Evolutionary conservation across 2,888 invertebrate genomes (phyloP).

Genomic region (Periphyllus acericola): DNA sequence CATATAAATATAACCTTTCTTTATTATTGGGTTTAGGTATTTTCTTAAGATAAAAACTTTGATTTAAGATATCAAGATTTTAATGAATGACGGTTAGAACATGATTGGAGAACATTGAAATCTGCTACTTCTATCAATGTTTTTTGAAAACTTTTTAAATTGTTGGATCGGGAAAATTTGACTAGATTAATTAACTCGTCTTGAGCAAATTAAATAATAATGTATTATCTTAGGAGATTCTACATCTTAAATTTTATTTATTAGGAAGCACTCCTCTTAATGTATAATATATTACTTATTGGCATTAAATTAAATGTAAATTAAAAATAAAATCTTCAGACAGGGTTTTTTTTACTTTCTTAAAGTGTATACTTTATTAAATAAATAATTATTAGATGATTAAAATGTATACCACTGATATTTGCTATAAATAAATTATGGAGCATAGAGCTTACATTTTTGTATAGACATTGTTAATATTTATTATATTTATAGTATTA

Average conservation of each 20-base stretch:
- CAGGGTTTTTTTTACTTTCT: slow-evolving; percentile 47
- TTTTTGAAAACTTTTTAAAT: background rate
- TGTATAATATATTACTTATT: slow-evolving; percentile 2
- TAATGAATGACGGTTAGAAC: background rate
- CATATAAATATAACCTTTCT: too few relatives aligned
- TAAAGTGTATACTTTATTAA: slow-evolving; percentile 18
- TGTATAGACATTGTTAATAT: slow-evolving; percentile 26
- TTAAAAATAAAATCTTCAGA: slow-evolving; percentile 18
- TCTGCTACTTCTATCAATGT: slow-evolving; percentile 11
- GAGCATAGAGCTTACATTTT: slow-evolving; percentile 23
- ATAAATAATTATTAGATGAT: background rate
- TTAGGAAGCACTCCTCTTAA: background rate
- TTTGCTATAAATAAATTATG: slow-evolving; percentile 35
- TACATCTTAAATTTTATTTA: background rate
- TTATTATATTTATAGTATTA: slow-evolving; percentile 35
- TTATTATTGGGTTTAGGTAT: too few relatives aligned
- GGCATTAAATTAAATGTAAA: slow-evolving; percentile 23
- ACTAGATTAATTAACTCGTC: slow-evolving; percentile 12
- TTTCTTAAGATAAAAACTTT: background rate
- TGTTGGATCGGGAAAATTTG: slow-evolving; percentile 20
- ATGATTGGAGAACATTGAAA: background rate
- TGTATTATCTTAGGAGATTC: slow-evolving; percentile 15
- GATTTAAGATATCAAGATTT: background rate
- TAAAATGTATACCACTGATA: background rate
- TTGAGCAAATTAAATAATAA: slow-evolving; percentile 10